These are phyloP conservation scores for Apamea monoglypha DNA, from an alignment of 2,888 invertebrate genomes.

Conservation along the genomic window DNA sequence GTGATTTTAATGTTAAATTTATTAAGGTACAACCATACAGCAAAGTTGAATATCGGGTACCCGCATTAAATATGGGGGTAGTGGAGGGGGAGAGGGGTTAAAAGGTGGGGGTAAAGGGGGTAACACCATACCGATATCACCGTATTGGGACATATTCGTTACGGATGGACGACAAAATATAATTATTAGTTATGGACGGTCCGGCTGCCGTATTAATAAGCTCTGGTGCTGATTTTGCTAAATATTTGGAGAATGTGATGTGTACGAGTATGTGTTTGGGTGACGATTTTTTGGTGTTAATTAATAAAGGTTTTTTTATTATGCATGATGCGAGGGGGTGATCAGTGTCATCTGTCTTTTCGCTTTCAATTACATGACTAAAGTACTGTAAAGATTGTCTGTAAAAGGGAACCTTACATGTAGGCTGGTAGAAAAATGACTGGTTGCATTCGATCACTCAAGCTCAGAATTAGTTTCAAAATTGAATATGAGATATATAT, in stretches of 20 bases:
- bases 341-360: neutral
- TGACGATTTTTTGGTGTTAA: conserved; percentile 21
- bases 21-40: conserved; percentile 67
- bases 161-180: conserved; percentile 68
- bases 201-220: conserved; percentile 61
- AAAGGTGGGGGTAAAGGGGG: conserved; percentile 35
- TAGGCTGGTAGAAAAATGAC: no score
- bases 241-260: conserved; percentile 46
- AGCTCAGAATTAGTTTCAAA: no score
- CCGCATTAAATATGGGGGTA: conserved; percentile 61
- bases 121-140: conserved; percentile 65
- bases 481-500: no score
- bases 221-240: conserved; percentile 58
- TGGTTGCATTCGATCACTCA: no score
- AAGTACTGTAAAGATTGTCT: no score
- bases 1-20: conserved; percentile 66
- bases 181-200: conserved; percentile 66
- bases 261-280: conserved; percentile 11
- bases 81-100: conserved; percentile 25
- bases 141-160: conserved; percentile 69
- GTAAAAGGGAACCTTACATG: no score
- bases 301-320: conserved; percentile 13
- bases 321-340: no score
- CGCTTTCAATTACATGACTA: no score
- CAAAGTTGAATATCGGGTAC: conserved; percentile 66